Evolutionary conservation across 2,888 invertebrate species (phyloP).

Genomic region (Mycalesis mineus): DNA sequence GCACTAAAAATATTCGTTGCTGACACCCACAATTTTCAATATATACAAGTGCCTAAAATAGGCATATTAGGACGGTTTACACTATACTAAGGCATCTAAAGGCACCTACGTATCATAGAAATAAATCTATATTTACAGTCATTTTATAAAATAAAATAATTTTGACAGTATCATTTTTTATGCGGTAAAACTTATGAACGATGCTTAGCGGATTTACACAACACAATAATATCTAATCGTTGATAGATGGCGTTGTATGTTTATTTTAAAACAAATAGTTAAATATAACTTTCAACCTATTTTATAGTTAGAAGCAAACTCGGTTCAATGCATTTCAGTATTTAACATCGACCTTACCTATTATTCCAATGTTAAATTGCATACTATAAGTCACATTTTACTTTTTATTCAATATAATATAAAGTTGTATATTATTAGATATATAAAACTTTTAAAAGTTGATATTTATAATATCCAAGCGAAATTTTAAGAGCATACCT

Average conservation of each 20-base stretch:
- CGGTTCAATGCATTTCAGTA: background rate
- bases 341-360: background rate
- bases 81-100: constrained; percentile 64
- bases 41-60: constrained; percentile 40
- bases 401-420: too few species aligned
- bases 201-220: constrained; percentile 6
- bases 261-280: too few species aligned
- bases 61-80: constrained; percentile 68
- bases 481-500: background rate
- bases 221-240: constrained; percentile 2
- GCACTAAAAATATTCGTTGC: constrained; percentile 67
- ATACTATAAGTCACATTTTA: too few species aligned
- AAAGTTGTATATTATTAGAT: too few species aligned
- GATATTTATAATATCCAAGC: background rate
- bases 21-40: constrained; percentile 50
- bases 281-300: too few species aligned
- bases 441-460: too few species aligned
- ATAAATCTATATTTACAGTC: constrained; percentile 28
- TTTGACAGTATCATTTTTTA: constrained; percentile 13
- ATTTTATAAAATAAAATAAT: constrained; percentile 23
- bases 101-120: constrained; percentile 49
- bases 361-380: background rate
- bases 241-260: constrained; percentile 10
- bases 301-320: too few species aligned
- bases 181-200: constrained; percentile 31